Evolutionary conservation across 2,797 vertebrate species (phyloP), one percentile per base, ranked within the genome.

Genomic region (Benthosema pterotum): DNA sequence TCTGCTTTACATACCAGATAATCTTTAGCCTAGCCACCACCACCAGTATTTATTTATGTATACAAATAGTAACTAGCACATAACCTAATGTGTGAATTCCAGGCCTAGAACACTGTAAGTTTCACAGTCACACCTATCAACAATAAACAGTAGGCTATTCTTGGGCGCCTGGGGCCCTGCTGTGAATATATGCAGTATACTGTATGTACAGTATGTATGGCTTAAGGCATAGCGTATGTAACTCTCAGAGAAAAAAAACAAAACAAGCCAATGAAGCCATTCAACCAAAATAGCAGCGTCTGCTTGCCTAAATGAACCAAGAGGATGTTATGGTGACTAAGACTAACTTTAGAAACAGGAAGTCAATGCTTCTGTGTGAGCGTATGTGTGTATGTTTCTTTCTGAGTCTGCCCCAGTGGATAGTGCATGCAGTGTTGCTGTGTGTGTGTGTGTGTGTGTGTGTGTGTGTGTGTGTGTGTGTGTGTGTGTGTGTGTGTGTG

Each of bases 261-360:
- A 25, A 25, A 60, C 51, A 49, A 72, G 60, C 60, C 61, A 68
- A 2, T 52, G 74, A 73, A 77, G 67, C 72, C 64, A 65, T 58
- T 84, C 71, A 83, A 88, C 88, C 64, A 85, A 90, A 91, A 91
- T 89, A 91, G 87, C 71, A 77, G 79, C 77, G 76, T 89, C 77
- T 83, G 78, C 79, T 87, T 78, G 82, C 83, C 69, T 83, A 88
- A 85, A 88, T 87, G 87, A 87, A 86, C 82, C 67, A 75, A 87
- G 82, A 89, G 90, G 90, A 91, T 90, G 88, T 89, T 87, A 85
- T 86, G 85, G 87, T 84, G 82, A 66, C n/a, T n/a, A n/a, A 77
- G 83, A 77, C 89, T 90, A 88, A 90, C 86, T 91, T 87, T 91
- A 91, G 89, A 88, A 89, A 89, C 83, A 89, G 88, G 90, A 91